Conservation (phyloP, 2,888 invertebrate genomes). For the Orthonevra nobilis region DNA sequence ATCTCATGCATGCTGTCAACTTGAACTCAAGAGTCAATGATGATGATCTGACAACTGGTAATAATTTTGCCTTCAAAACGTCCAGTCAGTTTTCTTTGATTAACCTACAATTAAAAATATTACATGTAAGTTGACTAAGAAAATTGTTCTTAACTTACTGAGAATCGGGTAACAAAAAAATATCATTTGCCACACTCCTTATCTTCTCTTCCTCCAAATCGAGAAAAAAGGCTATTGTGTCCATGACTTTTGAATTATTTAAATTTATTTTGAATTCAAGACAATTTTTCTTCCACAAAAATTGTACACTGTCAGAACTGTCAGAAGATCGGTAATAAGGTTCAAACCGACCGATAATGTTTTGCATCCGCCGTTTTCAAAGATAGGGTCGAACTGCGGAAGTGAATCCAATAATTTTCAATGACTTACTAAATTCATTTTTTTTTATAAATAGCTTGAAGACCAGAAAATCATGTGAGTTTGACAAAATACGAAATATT, state of each 20-base stretch:
- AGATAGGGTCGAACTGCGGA: too few relatives aligned
- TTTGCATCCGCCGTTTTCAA: too few relatives aligned
- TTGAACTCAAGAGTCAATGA: conserved; percentile 13
- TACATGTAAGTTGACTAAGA: not conserved
- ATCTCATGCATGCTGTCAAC: not conserved
- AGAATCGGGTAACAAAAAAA: not conserved
- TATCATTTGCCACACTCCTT: not conserved
- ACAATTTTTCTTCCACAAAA: too few relatives aligned
- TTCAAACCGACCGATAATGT: too few relatives aligned
- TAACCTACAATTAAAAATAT: too few relatives aligned
- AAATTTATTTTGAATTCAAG: not conserved
- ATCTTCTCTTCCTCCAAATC: conserved; percentile 5
- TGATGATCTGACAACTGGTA: conserved; percentile 4
- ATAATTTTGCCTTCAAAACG: conserved; percentile 1
- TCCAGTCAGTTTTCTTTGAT: too few relatives aligned
- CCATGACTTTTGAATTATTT: conserved; percentile 5
- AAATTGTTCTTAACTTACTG: conserved; percentile 1
- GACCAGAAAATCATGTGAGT: too few relatives aligned
- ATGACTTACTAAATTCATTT: too few relatives aligned
- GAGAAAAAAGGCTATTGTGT: not conserved
- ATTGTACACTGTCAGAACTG: not conserved
- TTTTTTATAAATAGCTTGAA: too few relatives aligned
- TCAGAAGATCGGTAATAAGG: too few relatives aligned
- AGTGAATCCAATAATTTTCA: too few relatives aligned
- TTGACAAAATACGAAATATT: too few relatives aligned